phyloP scores from a whole-genome alignment of 2,797 vertebrate genomes.

The Danio jaintianensis region DNA sequence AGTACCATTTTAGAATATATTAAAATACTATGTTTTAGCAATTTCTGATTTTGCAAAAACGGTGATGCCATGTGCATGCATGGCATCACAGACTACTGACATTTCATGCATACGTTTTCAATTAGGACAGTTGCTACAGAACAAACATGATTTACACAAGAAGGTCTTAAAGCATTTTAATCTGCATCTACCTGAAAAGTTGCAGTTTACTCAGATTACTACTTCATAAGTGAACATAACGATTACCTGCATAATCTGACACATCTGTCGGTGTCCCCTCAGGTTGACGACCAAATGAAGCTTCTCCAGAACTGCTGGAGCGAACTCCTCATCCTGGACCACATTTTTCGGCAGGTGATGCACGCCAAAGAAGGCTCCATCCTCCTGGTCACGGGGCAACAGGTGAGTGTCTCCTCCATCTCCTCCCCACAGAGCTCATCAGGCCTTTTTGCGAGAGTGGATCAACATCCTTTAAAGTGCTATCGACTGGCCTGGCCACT shows the following conservation, averaged over 20 bases:
- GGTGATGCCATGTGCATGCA: no score
- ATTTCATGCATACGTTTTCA: no score
- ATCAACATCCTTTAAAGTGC: constrained; percentile 67
- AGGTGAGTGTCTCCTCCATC: constrained; percentile 80
- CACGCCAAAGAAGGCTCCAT: constrained; percentile 96
- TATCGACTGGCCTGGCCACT: constrained; percentile 68
- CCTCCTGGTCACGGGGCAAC: constrained; percentile 96
- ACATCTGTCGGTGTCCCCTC: constrained; percentile 42
- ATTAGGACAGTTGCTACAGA: neutral
- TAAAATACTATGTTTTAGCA: no score
- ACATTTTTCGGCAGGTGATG: constrained; percentile 97
- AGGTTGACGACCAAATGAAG: constrained; percentile 99
- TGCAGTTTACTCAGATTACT: neutral
- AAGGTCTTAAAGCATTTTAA: neutral
- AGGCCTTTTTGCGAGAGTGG: constrained; percentile 58
- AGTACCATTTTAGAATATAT: no score
- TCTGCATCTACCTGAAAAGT: neutral
- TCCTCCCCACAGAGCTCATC: constrained; percentile 58
- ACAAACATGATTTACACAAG: neutral
- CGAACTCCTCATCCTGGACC: constrained; percentile 96
- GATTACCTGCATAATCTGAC: constrained; percentile 54
- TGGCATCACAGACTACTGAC: no score
- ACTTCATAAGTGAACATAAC: neutral
- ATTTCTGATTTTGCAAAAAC: no score
- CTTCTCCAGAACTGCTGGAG: constrained; percentile 99